A percentile compares a stretch with the other conserved stretches of the same genome.
These are phyloP conservation scores for Melikaiella ostensackeni DNA, from an alignment of 2,888 invertebrate species.

Conservation along the genomic window DNA sequence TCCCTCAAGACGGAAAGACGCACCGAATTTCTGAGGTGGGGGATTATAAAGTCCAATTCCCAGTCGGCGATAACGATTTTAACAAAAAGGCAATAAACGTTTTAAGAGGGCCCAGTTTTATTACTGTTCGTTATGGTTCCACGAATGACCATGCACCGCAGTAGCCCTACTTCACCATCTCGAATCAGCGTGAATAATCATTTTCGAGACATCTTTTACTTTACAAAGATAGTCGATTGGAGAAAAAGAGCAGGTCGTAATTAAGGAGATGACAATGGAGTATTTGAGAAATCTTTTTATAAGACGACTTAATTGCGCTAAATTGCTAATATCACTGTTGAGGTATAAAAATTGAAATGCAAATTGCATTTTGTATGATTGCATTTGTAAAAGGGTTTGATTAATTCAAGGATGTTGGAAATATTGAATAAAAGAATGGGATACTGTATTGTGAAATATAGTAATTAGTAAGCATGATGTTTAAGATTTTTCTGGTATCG, in stretches of 20 bases:
- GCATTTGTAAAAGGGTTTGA: neutral
- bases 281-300: constrained; percentile 22
- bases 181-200: constrained; percentile 40
- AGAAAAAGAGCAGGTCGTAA: constrained; percentile 24
- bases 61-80: constrained; percentile 11
- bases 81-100: constrained; percentile 25
- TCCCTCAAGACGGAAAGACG: neutral
- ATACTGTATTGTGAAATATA: too few relatives aligned
- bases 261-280: constrained; percentile 31
- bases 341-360: constrained; percentile 4
- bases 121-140: constrained; percentile 30
- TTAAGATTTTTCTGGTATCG: too few relatives aligned
- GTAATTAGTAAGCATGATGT: too few relatives aligned
- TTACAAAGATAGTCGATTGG: constrained; percentile 26
- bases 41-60: constrained; percentile 21
- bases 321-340: constrained; percentile 12
- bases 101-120: constrained; percentile 24
- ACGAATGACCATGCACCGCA: constrained; percentile 8
- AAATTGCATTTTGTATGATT: constrained; percentile 3
- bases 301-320: neutral
- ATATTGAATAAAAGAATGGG: neutral
- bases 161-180: neutral
- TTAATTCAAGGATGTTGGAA: neutral
- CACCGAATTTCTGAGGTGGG: neutral
- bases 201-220: constrained; percentile 34